Percentiles rank a stretch among this genome's conserved stretches.
These are phyloP conservation scores for Platanista minor DNA, from an alignment of 2,113 vertebrate genomes.

Conservation along the genomic window DNA sequence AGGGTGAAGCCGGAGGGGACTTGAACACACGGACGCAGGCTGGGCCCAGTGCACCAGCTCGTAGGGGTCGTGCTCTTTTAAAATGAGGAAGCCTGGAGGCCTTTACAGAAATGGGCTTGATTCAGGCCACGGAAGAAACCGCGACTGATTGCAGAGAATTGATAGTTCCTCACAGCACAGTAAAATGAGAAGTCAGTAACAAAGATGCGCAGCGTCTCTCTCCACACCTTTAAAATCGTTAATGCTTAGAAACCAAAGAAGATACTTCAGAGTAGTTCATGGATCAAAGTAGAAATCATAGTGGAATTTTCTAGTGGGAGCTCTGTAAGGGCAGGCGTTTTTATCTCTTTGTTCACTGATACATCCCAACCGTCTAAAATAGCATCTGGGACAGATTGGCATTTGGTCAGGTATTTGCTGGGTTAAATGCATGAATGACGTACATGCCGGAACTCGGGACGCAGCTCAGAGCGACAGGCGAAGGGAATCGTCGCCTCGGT, in stretches of 20 bases:
- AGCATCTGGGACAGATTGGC: neutral
- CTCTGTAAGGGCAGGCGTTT: fast-evolving
- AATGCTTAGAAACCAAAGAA: neutral
- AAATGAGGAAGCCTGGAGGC: fast-evolving
- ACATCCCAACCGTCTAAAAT: fast-evolving
- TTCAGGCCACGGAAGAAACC: neutral
- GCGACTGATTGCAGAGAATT: fast-evolving
- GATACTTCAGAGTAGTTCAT: fast-evolving
- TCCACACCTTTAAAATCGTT: fast-evolving
- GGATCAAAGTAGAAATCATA: fast-evolving
- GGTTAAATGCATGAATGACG: fast-evolving
- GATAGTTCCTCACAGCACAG: fast-evolving
- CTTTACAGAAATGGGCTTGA: fast-evolving
- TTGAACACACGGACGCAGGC: fast-evolving
- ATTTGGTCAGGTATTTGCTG: no score
- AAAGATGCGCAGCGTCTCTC: fast-evolving
- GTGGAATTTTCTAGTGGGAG: neutral
- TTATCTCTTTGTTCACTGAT: fast-evolving
- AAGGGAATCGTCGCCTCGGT: no score
- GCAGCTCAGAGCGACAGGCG: neutral
- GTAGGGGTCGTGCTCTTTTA: fast-evolving
- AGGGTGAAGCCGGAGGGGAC: neutral
- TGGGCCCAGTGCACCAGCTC: neutral
- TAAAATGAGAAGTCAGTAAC: no score
- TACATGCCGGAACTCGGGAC: neutral